A percentile compares a stretch with the other conserved stretches of the same genome.
Conservation (phyloP, 2,797 vertebrate species). For the Sphaeramia orbicularis region DNA sequence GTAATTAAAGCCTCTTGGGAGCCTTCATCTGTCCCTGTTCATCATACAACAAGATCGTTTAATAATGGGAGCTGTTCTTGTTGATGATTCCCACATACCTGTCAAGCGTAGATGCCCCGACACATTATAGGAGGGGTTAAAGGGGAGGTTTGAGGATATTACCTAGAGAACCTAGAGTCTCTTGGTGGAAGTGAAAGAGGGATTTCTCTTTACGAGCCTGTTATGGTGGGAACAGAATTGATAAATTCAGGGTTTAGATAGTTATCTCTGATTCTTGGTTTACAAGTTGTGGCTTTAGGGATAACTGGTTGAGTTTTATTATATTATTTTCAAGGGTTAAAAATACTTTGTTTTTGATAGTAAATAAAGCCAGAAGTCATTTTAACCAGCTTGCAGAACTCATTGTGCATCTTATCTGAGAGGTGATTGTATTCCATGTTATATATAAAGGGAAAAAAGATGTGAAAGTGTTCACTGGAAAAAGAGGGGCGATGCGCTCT, state of each 20-base stretch:
- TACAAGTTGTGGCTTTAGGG: conserved; percentile 31
- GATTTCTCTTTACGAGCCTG: conserved; percentile 15
- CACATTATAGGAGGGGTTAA: conserved; percentile 46
- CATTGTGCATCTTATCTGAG: conserved; percentile 30
- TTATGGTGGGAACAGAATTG: conserved; percentile 13
- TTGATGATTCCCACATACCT: conserved; percentile 67
- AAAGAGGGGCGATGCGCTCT: conserved; percentile 49
- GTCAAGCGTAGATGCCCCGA: conserved; percentile 22
- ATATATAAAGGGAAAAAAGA: conserved; percentile 32
- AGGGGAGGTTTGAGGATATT: conserved; percentile 40
- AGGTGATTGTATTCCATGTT: conserved; percentile 41
- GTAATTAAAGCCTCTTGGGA: conserved; percentile 57
- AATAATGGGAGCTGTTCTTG: conserved; percentile 52
- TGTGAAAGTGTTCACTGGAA: conserved; percentile 31
- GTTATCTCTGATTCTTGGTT: conserved; percentile 14
- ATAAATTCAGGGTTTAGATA: conserved; percentile 20
- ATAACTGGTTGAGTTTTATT: conserved; percentile 36
- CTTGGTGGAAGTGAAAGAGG: conserved; percentile 6
- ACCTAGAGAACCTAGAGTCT: conserved; percentile 23
- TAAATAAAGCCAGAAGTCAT: conserved; percentile 17
- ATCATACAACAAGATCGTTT: conserved; percentile 35
- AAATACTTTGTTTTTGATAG: conserved; percentile 23
- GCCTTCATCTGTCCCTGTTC: conserved; percentile 19
- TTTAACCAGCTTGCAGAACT: conserved; percentile 21
- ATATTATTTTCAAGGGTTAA: conserved; percentile 17